A percentile compares a stretch with the other conserved stretches of the same genome.
These are phyloP conservation scores for Netelia virgata DNA, from an alignment of 2,888 invertebrate genomes.

Conservation along the genomic window DNA sequence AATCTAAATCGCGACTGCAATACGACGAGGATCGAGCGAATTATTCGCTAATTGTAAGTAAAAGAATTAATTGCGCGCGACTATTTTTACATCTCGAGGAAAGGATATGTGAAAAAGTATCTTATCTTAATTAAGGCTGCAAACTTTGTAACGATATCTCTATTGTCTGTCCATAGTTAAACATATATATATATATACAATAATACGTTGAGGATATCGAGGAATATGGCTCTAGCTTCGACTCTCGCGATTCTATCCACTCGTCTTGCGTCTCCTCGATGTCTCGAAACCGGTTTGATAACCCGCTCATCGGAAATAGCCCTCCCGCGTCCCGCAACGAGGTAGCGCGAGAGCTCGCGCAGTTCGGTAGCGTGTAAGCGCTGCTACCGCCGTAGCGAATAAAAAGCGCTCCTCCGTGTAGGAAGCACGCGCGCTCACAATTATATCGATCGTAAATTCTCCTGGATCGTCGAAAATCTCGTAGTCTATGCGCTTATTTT, in stretches of 20 bases:
- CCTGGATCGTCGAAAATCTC: conserved; percentile 43
- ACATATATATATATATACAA: conserved; percentile 7
- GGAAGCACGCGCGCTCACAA: conserved; percentile 69
- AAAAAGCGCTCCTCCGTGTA: conserved; percentile 39
- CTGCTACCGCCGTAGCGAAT: conserved; percentile 27
- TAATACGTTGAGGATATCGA: conserved; percentile 38
- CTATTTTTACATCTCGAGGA: not conserved
- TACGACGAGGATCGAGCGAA: too few species aligned
- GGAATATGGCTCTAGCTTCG: conserved; percentile 55
- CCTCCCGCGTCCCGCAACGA: conserved; percentile 39
- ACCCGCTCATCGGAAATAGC: conserved; percentile 64
- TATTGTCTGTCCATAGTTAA: not conserved
- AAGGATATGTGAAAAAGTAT: not conserved
- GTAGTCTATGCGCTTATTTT: not conserved
- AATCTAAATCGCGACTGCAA: too few species aligned
- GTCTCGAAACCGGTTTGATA: conserved; percentile 63
- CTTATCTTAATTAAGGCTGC: not conserved
- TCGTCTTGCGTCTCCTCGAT: conserved; percentile 40
- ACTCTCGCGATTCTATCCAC: conserved; percentile 50
- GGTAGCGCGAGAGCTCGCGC: conserved; percentile 51
- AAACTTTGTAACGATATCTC: conserved; percentile 18
- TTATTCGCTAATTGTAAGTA: too few species aligned
- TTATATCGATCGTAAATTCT: conserved; percentile 76
- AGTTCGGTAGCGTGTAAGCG: conserved; percentile 60
- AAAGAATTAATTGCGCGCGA: not conserved